Evolutionary conservation across 1,140 invertebrate species (phyloP), one percentile per base, ranked within the genome.

Genomic region (Pseudomyrmex flavicornis): DNA sequence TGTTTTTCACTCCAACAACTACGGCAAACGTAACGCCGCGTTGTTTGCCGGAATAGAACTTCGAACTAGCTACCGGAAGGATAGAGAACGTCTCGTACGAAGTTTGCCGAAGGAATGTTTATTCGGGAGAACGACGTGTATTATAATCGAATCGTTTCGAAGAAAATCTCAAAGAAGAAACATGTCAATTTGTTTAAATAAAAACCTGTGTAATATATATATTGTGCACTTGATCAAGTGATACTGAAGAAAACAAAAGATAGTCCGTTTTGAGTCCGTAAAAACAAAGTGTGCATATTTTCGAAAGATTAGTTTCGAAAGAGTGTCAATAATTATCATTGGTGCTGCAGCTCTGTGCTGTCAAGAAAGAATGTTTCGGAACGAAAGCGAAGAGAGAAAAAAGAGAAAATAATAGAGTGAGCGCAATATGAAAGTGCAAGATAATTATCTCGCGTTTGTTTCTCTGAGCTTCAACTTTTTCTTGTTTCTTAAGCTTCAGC

Each of bases 1-100:
- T 88, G 87, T 88, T 88, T 83, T 88, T 88, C 87, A 83, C 86
- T 88, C 26, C 63, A 76, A 48, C 74, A 59, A 70, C 35, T 68
- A 66, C 72, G 73, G 86, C 86, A 85, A 88, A 88, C 85, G 79
- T 52, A 72, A 80, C 54, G 72, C 58, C 44, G n/a, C 82, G 79
- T 83, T 85, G 83, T 85, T 85, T 83, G 62, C 77, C 52, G 56
- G 17, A 17, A 17, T 63, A 59, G 73, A 85, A 83, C 77, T 74
- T 88, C 83, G 73, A 59, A 54, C 68, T 70, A 74, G 76, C 52
- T 26, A 59, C 10, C 17, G 52, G 70, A 80, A 87, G 63, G 66
- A 83, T 83, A 48, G 46, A 46, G 70, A 74, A 82, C 59, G 66
- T 80, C 76, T 80, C 76, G 66, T 72, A 50, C 44, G 54, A 70